Evolutionary conservation across 2,888 invertebrate genomes (phyloP), one percentile per base, ranked within the genome.

Genomic region (Mesorhabditis spiculigera): DNA sequence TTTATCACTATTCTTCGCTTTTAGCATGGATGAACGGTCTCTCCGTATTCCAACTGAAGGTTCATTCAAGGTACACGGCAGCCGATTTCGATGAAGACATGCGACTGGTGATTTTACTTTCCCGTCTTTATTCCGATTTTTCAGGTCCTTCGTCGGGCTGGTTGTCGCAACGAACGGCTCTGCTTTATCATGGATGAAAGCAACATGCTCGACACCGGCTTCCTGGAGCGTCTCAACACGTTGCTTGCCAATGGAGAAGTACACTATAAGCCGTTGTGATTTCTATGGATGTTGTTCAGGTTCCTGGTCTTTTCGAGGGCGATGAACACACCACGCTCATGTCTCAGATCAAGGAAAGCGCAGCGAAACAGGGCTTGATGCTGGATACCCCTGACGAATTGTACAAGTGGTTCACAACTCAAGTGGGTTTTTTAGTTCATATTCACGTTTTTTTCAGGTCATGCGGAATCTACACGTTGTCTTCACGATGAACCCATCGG

Each of bases 311-410:
- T 80, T 88, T 89, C 85, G 87, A 88, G 86, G 90, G 97, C 6
- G 98, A 99, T 85, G 98, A 99, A 86, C 95, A 95, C 86, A 95
- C 96, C 3, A 96, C 97, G 0, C 89, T 99, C 71, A 98, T 98
- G 96, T 98, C 97, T 0, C 98, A 99, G 87, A 98, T 98, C 87
- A 98, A 98, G 87, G 98, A 98, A 88, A 97, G 97, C 4, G 95
- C 97, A 0, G 95, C 95, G 86, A 90, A 96, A 72, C 96, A 97
- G 88, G 98, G 98, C 4, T 89, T 95, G 63, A 98, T 98, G 96
- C 89, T 98, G 65, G 98, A 99, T 88, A 94, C 96, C 0, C 93
- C 93, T 81, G 98, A 99, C 87, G 98, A 99, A 87, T 88, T 98
- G 8, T 99, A 98, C 88, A 98, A 98, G 89, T 98, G 98, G 97